Percentiles rank a stretch among this genome's conserved stretches.
phyloP scores from a whole-genome alignment of 2,888 invertebrate genomes.

The Ectemnius cavifrons region DNA sequence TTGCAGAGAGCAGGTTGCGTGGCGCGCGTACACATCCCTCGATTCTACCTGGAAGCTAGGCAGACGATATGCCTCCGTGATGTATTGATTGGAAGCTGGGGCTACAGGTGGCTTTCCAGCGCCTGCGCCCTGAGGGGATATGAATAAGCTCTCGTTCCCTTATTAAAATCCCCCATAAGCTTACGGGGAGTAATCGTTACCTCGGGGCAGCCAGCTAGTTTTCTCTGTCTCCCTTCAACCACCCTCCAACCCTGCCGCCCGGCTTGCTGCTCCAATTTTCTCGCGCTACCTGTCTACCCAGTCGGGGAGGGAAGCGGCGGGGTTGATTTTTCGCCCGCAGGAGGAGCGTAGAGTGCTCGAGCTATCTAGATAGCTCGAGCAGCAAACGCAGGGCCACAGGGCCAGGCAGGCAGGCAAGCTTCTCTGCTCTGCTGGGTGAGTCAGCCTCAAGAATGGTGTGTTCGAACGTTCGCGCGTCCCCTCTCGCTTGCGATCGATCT shows the following conservation, averaged over 20 bases:
- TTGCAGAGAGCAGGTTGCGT: slow-evolving; percentile 24
- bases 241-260: not conserved
- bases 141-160: slow-evolving; percentile 71
- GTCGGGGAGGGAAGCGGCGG: not conserved
- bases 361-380: not conserved
- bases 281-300: not conserved
- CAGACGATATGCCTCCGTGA: slow-evolving; percentile 66
- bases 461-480: slow-evolving; percentile 30
- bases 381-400: not conserved
- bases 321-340: slow-evolving; percentile 5
- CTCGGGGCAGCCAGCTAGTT: slow-evolving; percentile 23
- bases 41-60: slow-evolving; percentile 54
- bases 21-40: slow-evolving; percentile 37
- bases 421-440: not conserved
- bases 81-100: slow-evolving; percentile 76
- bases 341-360: not conserved
- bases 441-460: slow-evolving; percentile 16
- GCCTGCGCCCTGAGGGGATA: slow-evolving; percentile 69
- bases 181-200: slow-evolving; percentile 56
- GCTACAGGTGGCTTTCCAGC: slow-evolving; percentile 76
- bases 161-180: slow-evolving; percentile 71
- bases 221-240: slow-evolving; percentile 1
- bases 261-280: not conserved
- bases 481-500: slow-evolving; percentile 37
- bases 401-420: not conserved